These are phyloP conservation scores for Choristoneura rosaceana DNA, from an alignment of 2,888 invertebrate genomes.

Conservation along the genomic window DNA sequence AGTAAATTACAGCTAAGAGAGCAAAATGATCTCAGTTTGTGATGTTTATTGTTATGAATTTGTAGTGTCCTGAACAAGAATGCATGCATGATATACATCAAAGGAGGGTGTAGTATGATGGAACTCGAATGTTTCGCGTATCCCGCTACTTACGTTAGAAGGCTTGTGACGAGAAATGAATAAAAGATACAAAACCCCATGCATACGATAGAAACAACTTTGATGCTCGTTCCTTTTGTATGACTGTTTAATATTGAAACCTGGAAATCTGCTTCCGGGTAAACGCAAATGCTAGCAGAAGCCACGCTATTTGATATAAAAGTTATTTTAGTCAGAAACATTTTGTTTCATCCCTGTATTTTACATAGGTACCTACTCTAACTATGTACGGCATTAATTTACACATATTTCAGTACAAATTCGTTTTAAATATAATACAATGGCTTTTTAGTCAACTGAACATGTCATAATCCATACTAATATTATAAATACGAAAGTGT, in stretches of 20 bases:
- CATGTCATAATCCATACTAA: too few relatives aligned
- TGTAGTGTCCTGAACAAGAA: not conserved
- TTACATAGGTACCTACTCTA: not conserved
- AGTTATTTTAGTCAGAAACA: not conserved
- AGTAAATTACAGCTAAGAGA: not conserved
- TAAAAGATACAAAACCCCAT: slow-evolving; percentile 29
- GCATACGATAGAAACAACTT: slow-evolving; percentile 13
- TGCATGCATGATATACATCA: slow-evolving; percentile 19
- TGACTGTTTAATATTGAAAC: slow-evolving; percentile 19
- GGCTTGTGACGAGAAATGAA: slow-evolving; percentile 26
- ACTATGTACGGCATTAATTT: not conserved
- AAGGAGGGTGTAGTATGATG: slow-evolving; percentile 14
- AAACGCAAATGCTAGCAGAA: slow-evolving; percentile 2
- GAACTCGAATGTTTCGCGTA: slow-evolving; percentile 19
- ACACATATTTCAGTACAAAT: too few relatives aligned
- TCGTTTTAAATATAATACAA: too few relatives aligned
- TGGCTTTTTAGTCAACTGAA: too few relatives aligned
- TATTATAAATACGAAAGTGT: too few relatives aligned
- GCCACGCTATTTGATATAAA: not conserved
- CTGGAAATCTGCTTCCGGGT: slow-evolving; percentile 1
- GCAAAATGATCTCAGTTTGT: not conserved
- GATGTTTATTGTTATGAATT: not conserved
- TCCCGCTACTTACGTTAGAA: slow-evolving; percentile 13
- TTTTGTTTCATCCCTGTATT: not conserved
- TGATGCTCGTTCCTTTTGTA: slow-evolving; percentile 14